Percentiles rank a stretch among this genome's conserved stretches.
These are phyloP conservation scores for Syngnathus rostellatus DNA, from an alignment of 2,797 vertebrate species.

Conservation along the genomic window DNA sequence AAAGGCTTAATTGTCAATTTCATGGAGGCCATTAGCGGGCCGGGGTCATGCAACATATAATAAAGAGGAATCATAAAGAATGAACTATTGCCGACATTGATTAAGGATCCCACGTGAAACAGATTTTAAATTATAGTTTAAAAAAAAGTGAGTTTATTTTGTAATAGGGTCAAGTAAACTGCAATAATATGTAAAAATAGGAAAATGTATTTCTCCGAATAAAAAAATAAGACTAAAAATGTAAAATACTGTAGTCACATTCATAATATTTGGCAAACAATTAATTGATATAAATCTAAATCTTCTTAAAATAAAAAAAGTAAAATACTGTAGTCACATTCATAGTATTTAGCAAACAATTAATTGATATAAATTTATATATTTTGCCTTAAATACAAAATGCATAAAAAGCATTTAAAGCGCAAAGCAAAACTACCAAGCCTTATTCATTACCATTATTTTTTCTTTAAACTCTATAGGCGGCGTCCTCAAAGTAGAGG, in stretches of 20 bases:
- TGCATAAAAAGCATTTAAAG: not conserved
- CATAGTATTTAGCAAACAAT: too few relatives aligned
- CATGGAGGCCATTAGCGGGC: not conserved
- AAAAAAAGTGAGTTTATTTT: not conserved
- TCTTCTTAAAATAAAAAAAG: too few relatives aligned
- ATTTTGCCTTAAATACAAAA: too few relatives aligned
- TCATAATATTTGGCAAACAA: too few relatives aligned
- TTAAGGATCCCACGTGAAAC: not conserved
- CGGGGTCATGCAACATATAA: not conserved
- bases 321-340: too few relatives aligned
- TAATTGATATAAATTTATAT: too few relatives aligned
- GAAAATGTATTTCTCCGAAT: too few relatives aligned
- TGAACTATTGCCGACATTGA: not conserved
- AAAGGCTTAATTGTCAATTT: conserved; percentile 5
- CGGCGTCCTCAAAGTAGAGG: not conserved
- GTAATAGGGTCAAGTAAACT: not conserved
- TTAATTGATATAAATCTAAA: too few relatives aligned
- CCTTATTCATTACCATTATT: not conserved
- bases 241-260: too few relatives aligned
- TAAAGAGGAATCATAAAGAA: not conserved
- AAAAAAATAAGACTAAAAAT: too few relatives aligned
- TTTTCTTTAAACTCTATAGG: not conserved
- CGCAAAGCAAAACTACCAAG: not conserved
- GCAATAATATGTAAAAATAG: not conserved
- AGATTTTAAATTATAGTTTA: not conserved